Percentiles rank a stretch among this genome's conserved stretches.
phyloP scores from a whole-genome alignment of 2,888 invertebrate species.

The Subacronicta megacephala region DNA sequence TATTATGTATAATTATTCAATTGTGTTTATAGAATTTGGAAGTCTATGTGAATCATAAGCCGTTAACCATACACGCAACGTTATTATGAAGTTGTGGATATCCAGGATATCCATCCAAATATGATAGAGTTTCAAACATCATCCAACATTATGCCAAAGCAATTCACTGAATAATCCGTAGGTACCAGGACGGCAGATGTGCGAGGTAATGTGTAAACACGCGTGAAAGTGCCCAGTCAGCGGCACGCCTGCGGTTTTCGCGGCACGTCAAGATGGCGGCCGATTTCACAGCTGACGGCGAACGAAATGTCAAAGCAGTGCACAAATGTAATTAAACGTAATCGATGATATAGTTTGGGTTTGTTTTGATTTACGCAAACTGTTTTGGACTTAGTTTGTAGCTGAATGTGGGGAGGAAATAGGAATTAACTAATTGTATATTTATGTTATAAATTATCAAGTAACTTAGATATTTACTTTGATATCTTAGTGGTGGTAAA shows the following conservation, averaged over 20 bases:
- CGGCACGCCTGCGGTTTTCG: slow-evolving; percentile 63
- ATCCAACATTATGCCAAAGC: background rate
- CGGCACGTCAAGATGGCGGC: slow-evolving; percentile 65
- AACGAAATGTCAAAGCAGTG: slow-evolving; percentile 57
- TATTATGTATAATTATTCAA: too few relatives aligned
- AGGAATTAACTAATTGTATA: slow-evolving; percentile 22
- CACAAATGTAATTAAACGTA: slow-evolving; percentile 52
- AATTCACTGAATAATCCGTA: slow-evolving; percentile 42
- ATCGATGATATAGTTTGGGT: slow-evolving; percentile 43
- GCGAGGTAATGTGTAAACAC: slow-evolving; percentile 56
- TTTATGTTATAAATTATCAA: slow-evolving; percentile 10
- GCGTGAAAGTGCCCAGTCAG: slow-evolving; percentile 62
- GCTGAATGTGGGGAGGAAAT: slow-evolving; percentile 11
- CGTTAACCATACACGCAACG: too few relatives aligned
- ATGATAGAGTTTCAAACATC: too few relatives aligned
- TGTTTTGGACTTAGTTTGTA: slow-evolving; percentile 36
- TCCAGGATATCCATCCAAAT: too few relatives aligned
- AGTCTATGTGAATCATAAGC: too few relatives aligned
- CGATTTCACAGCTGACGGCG: slow-evolving; percentile 62
- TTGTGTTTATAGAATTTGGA: background rate
- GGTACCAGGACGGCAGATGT: slow-evolving; percentile 49
- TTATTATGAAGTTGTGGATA: too few relatives aligned
- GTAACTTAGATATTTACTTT: too few relatives aligned
- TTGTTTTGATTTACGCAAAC: slow-evolving; percentile 50
- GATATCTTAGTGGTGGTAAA: too few relatives aligned